Evolutionary conservation across 2,888 invertebrate species (phyloP), one percentile per base, ranked within the genome.

Genomic region (Hermaeophaga mercurialis): DNA sequence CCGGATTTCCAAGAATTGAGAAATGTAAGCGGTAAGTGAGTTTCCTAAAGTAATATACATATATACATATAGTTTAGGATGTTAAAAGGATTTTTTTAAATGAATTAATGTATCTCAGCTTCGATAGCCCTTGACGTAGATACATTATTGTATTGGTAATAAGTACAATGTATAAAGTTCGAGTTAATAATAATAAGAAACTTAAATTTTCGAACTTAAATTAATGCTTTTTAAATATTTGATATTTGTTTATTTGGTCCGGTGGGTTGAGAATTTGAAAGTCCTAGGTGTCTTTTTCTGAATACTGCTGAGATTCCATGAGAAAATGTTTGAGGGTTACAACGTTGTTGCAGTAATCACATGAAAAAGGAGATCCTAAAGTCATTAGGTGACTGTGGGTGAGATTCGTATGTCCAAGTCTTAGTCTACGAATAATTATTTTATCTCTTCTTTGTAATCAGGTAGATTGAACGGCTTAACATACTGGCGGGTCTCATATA

Each of bases 1-100:
- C 12, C 61, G 46, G 17, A 70, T 34, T 22, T 62, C 46, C 18
- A 65, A 18, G 1, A 72, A 63, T 49, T 66, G 57, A 0, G 81
- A 78, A 0, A 84, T 78, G 61, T 87, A 90, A 1, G 83, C 80
- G 28, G 80, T 73, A 0, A 91, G 72, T 0, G 91, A 87, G 33
- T 76, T 73, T 0, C 67, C 67, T 67, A 45, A 9, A 55, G 46
- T n/a, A n/a, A n/a, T n/a, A n/a, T n/a, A n/a, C n/a, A n/a, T n/a
- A n/a, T n/a, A n/a, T n/a, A n/a, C n/a, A n/a, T n/a, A n/a, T n/a
- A n/a, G n/a, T n/a, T n/a, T n/a, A n/a, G n/a, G n/a, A n/a, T n/a
- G n/a, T n/a, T n/a, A n/a, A n/a, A n/a, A n/a, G n/a, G n/a, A n/a
- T n/a, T n/a, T n/a, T n/a, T n/a, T n/a, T n/a, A n/a, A n/a, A n/a